These are phyloP conservation scores for Scophthalmus maximus DNA, from an alignment of 2,113 vertebrate genomes.

Conservation along the genomic window DNA sequence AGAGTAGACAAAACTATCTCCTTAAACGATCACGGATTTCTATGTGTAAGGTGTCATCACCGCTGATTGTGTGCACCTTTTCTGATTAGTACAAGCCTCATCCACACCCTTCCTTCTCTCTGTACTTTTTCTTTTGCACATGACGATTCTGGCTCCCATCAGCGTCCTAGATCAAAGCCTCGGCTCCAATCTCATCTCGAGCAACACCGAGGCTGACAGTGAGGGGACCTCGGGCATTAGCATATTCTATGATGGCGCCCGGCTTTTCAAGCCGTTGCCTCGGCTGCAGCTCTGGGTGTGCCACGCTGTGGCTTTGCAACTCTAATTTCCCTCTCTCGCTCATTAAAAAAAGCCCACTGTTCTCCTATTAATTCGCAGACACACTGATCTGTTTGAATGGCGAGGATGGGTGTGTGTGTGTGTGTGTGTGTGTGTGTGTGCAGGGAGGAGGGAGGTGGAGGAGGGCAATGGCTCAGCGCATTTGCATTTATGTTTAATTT, in stretches of 20 bases:
- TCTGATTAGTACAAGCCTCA: slow-evolving; percentile 52
- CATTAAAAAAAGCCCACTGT: slow-evolving; percentile 84
- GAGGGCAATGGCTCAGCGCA: slow-evolving; percentile 84
- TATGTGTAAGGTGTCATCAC: slow-evolving; percentile 16
- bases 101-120: slow-evolving; percentile 54
- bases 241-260: slow-evolving; percentile 81
- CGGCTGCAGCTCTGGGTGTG: slow-evolving; percentile 75
- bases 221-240: slow-evolving; percentile 75
- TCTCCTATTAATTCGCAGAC: slow-evolving; percentile 85
- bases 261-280: slow-evolving; percentile 75
- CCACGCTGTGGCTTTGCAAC: slow-evolving; percentile 78
- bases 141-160: slow-evolving; percentile 70
- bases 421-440: slow-evolving; percentile 28
- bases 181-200: slow-evolving; percentile 74
- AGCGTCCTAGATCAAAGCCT: slow-evolving; percentile 76
- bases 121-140: slow-evolving; percentile 63
- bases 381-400: slow-evolving; percentile 84
- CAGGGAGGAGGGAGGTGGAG: slow-evolving; percentile 64
- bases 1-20: slow-evolving; percentile 3
- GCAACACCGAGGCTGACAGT: slow-evolving; percentile 74
- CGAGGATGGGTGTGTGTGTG: slow-evolving; percentile 57
- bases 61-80: slow-evolving; percentile 39
- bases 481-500: slow-evolving; percentile 89
- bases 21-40: slow-evolving; percentile 23
- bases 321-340: slow-evolving; percentile 80